Evolutionary conservation across 2,113 vertebrate genomes (phyloP).

Genomic region (Archilochus colubris): DNA sequence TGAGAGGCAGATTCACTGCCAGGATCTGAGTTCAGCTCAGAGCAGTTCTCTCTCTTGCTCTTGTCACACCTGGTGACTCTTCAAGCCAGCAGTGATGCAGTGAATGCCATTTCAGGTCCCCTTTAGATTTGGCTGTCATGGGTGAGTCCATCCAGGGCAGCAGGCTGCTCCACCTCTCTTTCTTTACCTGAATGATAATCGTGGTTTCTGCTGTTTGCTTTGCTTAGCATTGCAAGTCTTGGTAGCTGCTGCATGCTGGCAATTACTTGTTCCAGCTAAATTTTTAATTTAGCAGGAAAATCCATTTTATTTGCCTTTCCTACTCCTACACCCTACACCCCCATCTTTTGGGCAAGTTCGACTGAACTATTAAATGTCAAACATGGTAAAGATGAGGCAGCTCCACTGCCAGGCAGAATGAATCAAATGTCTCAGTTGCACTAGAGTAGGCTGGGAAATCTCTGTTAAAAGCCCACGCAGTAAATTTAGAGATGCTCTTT

Average conservation of each 20-base stretch:
- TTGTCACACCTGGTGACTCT: background rate
- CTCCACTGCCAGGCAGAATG: background rate
- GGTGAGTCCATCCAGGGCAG: background rate
- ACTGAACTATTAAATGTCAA: slow-evolving; percentile 45
- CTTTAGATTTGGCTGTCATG: background rate
- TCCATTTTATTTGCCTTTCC: background rate
- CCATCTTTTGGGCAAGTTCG: background rate
- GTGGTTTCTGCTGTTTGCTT: background rate
- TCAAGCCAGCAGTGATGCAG: background rate
- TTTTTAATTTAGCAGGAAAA: slow-evolving; percentile 38
- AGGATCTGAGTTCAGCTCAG: background rate
- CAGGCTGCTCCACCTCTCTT: background rate
- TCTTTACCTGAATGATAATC: background rate
- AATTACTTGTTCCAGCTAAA: background rate
- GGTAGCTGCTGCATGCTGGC: background rate
- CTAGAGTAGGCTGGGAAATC: background rate
- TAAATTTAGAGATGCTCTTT: background rate
- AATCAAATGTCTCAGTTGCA: slow-evolving; percentile 29
- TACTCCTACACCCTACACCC: background rate
- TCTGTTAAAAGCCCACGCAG: background rate
- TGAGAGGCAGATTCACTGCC: rapidly evolving
- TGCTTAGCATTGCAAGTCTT: background rate
- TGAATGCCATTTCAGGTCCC: background rate
- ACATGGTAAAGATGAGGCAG: slow-evolving; percentile 6
- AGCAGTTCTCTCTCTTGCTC: rapidly evolving